These are phyloP conservation scores for Harpegnathos saltator DNA, from an alignment of 1,140 invertebrate genomes.

Conservation along the genomic window DNA sequence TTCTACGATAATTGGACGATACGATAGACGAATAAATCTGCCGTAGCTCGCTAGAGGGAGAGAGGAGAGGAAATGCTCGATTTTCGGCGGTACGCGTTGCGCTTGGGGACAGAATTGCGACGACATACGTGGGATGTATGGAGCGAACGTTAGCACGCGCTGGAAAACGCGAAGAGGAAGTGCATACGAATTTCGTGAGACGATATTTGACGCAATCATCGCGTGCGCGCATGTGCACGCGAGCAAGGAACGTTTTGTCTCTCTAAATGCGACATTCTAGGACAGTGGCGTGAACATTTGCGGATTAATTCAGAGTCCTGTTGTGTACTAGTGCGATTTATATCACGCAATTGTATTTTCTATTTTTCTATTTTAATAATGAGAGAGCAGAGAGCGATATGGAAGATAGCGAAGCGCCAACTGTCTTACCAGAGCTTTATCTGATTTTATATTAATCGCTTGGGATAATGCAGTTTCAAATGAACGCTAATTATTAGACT, in stretches of 20 bases:
- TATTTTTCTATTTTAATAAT: constrained; percentile 46
- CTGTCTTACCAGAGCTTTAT: constrained; percentile 38
- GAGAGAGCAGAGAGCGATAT: constrained; percentile 1
- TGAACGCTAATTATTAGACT: constrained; percentile 40
- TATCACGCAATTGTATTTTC: constrained; percentile 8
- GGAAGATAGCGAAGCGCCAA: constrained; percentile 27
- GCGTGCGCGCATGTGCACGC: not conserved
- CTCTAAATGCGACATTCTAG: not conserved
- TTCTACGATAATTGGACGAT: not conserved
- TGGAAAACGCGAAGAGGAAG: not conserved
- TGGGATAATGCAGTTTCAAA: constrained; percentile 48
- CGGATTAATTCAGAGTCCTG: constrained; percentile 35
- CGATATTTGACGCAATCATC: constrained; percentile 21
- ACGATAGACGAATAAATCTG: not conserved
- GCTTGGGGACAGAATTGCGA: too few relatives aligned
- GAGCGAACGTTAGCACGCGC: too few relatives aligned
- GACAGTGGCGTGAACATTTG: not conserved
- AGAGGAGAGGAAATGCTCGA: not conserved
- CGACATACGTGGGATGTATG: too few relatives aligned
- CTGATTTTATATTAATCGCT: constrained; percentile 30
- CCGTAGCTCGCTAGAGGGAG: not conserved
- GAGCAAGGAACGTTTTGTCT: constrained; percentile 32
- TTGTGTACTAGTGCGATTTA: constrained; percentile 10
- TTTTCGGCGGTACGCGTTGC: too few relatives aligned
- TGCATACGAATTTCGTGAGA: too few relatives aligned